Conservation (phyloP, 2,888 invertebrate species). For the Limnephilus lunatus region DNA sequence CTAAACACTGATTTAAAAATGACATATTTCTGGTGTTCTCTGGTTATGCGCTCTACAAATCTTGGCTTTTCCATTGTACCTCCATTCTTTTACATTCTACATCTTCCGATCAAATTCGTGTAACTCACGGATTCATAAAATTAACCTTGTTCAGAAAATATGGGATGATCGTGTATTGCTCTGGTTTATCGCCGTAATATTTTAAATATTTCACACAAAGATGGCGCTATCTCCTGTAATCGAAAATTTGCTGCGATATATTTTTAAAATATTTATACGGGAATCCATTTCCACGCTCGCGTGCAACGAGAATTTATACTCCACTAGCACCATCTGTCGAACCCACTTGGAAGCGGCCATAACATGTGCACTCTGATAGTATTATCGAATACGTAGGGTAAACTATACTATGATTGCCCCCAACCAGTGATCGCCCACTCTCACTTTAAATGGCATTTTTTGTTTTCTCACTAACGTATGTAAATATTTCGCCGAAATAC, state of each 20-base stretch:
- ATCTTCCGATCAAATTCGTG: neutral
- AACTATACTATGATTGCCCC: too few species aligned
- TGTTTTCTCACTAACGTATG: too few species aligned
- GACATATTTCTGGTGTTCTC: too few species aligned
- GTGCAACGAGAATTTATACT: slow-evolving; percentile 38
- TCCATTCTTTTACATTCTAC: too few species aligned
- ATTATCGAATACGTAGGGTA: too few species aligned
- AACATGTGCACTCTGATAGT: slow-evolving; percentile 26
- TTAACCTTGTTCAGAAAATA: neutral
- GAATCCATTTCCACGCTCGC: slow-evolving; percentile 33
- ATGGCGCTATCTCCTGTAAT: slow-evolving; percentile 34
- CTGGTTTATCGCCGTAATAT: slow-evolving; percentile 39
- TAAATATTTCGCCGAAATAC: too few species aligned
- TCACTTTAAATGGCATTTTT: too few species aligned
- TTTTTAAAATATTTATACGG: slow-evolving; percentile 31
- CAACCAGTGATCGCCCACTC: too few species aligned
- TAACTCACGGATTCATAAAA: neutral
- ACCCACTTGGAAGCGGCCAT: slow-evolving; percentile 31
- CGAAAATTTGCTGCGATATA: slow-evolving; percentile 40
- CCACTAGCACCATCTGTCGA: slow-evolving; percentile 40
- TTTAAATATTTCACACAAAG: slow-evolving; percentile 44
- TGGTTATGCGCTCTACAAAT: too few species aligned
- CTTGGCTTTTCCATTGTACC: neutral
- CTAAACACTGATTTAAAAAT: too few species aligned
- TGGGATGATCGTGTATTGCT: neutral